Base-by-base conservation (phyloP, 1,140 invertebrate species). In the Drosophila quadrilineata region DNA sequence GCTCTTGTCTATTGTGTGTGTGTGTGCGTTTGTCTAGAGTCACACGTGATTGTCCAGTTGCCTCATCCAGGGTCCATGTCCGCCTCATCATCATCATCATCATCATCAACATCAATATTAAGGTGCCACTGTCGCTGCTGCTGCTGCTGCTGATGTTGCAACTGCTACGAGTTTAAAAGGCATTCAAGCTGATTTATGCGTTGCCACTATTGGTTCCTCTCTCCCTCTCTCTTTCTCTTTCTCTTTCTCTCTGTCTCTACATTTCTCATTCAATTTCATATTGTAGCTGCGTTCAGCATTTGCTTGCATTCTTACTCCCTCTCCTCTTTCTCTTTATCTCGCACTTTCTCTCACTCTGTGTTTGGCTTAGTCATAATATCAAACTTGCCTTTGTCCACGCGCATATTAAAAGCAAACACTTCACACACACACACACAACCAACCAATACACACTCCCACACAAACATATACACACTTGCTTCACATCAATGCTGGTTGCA, bases 161-260 rank as follows among this genome's bases (percentile, higher is more conserved):
- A 54, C 26, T 43, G 21, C 38, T 41, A n/a, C 35, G 26, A 24
- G 26, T 17, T 22, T 24, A 49, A 53, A 58, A 41, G 62, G 71
- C 72, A 64, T 75, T 67, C 71, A n/a, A n/a, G 67, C 59, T 77
- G 69, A 77, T 77, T 77, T 77, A 70, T 74, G 70, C 56, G 36
- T 71, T 67, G 45, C 57, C 16, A 48, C 26, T 40, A 9, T 40
- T 40, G 35, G n/a, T n/a, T 46, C 14, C 8, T 12, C 26, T 16
- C 41, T 16, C n/a, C 41, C 14, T 16, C 41, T 46, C 6, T 22
- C 24, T 6, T 19, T 46, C 43, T 46, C 10, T 17, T 28, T 28
- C 19, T 52, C 31, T 41, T 24, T 12, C 10, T 24, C n/a, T 29
- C 28, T 28, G 26, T 33, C 35, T 60, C 26, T 48, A 29, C 40